Base-by-base conservation (phyloP, 1,140 invertebrate species). In the Ptiloglossa arizonensis region DNA sequence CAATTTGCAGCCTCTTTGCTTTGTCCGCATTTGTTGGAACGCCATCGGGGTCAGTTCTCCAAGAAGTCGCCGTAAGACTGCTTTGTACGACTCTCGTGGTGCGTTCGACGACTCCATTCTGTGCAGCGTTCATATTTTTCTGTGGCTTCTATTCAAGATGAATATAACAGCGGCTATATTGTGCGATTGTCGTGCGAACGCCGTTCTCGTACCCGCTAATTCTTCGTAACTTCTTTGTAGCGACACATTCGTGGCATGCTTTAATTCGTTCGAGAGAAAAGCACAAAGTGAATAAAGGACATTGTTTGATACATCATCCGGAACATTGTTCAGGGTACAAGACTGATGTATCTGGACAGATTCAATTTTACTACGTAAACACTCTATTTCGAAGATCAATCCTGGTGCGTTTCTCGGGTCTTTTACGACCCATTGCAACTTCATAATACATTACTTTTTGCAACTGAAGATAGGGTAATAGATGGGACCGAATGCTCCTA, bases 1-100 rank as follows among this genome's bases (percentile, higher is more conserved):
- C 83, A 86, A 86, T 86, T 86, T 86, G 71, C 63, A 76, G 83
- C 63, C 63, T 76, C 76, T 80, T 80, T 82, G 80, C 73, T 76
- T 82, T 80, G 68, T 82, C 56, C 84, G 29, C 62, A 38, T 76
- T 79, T 66, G 81, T 67, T 66, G 71, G 67, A 67, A 48, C 66
- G 64, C 57, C 70, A 67, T 72, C 35, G 66, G 38, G 76, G 46
- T 79, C 62, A 62, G 75, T 59, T 69, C 54, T 38, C 41, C 56
- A 64, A 71, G 77, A 62, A 79, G 60, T 41, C 66, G 67, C 9
- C 44, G 15, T 29, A 32, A 32, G 6, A 19, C 9, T 32, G 46
- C 67, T 80, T 83, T 83, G 60, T 74, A 56, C 19, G 17, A 13
- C 19, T 29, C 48, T 48, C 50, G 64, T 74, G 48, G 63, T 32